Percentiles rank a stretch among this genome's conserved stretches.
Evolutionary conservation across 2,797 vertebrate species (phyloP).

Genomic region (Enteromius afrohamiltoni): DNA sequence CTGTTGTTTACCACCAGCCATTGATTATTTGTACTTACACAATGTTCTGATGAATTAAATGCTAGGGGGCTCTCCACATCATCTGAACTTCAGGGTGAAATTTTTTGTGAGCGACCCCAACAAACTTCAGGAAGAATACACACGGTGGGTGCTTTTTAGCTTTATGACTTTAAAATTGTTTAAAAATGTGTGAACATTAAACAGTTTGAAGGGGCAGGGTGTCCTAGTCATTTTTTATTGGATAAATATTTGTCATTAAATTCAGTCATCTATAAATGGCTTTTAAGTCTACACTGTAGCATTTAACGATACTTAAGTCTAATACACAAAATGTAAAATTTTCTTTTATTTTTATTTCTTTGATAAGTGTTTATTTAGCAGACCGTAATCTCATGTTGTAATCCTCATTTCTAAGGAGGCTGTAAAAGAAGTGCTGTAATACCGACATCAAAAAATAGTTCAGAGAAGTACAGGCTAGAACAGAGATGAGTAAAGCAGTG

Average conservation of each 20-base stretch:
- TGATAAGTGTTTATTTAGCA: too few species aligned
- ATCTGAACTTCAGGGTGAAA: constrained; percentile 96
- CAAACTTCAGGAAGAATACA: constrained; percentile 99
- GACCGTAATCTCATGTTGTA: background rate
- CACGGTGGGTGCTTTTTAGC: constrained; percentile 80
- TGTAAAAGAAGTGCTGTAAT: background rate
- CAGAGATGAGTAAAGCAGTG: background rate
- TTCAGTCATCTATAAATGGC: background rate
- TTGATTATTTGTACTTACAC: background rate
- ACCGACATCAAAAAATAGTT: background rate
- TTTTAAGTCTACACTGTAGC: background rate
- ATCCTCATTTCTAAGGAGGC: background rate
- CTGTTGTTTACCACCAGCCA: constrained; percentile 40
- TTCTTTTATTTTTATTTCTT: background rate
- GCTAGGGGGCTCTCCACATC: constrained; percentile 94
- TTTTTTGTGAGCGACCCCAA: constrained; percentile 95
- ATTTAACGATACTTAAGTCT: background rate
- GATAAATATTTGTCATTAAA: background rate
- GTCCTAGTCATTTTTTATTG: background rate
- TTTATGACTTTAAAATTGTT: background rate
- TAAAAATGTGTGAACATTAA: background rate
- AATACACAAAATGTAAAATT: background rate
- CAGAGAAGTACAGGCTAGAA: background rate
- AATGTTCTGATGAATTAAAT: background rate
- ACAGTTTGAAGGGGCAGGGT: background rate